Percentiles rank a stretch among this genome's conserved stretches.
Evolutionary conservation across 2,888 invertebrate species (phyloP).

Genomic region (Aleiodes testaceus): DNA sequence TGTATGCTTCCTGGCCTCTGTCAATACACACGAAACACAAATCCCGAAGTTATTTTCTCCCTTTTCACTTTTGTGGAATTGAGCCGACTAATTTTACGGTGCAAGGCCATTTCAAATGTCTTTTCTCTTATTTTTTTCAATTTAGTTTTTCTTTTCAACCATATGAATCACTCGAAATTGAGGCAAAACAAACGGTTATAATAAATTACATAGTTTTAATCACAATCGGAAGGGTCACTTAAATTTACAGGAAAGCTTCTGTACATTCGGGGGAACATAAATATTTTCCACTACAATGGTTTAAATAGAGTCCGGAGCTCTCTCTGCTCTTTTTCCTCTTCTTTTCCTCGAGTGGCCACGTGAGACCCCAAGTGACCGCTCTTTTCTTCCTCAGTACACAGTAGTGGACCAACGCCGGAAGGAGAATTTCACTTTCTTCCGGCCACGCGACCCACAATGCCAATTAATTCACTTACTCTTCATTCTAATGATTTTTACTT

Average conservation of each 20-base stretch:
- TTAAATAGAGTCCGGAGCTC: slow-evolving; percentile 44
- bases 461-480: slow-evolving; percentile 69
- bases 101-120: neutral
- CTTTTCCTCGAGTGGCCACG: slow-evolving; percentile 49
- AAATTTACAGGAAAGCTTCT: slow-evolving; percentile 37
- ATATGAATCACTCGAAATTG: too few relatives aligned
- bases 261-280: slow-evolving; percentile 57
- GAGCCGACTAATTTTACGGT: slow-evolving; percentile 40
- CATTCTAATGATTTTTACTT: neutral
- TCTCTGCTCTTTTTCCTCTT: slow-evolving; percentile 47
- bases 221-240: slow-evolving; percentile 41
- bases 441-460: slow-evolving; percentile 65
- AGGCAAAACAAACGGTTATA: neutral
- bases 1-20: slow-evolving; percentile 16
- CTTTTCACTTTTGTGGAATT: slow-evolving; percentile 5
- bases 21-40: slow-evolving; percentile 27
- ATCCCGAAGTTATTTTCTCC: neutral
- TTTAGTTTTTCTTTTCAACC: too few relatives aligned
- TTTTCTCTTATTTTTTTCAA: neutral
- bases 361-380: slow-evolving; percentile 32
- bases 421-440: slow-evolving; percentile 49
- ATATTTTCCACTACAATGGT: slow-evolving; percentile 67
- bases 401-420: slow-evolving; percentile 28
- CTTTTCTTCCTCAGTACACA: slow-evolving; percentile 33
- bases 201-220: slow-evolving; percentile 38